Conservation (phyloP, 1,140 invertebrate species). For the Panulirus ornatus region DNA sequence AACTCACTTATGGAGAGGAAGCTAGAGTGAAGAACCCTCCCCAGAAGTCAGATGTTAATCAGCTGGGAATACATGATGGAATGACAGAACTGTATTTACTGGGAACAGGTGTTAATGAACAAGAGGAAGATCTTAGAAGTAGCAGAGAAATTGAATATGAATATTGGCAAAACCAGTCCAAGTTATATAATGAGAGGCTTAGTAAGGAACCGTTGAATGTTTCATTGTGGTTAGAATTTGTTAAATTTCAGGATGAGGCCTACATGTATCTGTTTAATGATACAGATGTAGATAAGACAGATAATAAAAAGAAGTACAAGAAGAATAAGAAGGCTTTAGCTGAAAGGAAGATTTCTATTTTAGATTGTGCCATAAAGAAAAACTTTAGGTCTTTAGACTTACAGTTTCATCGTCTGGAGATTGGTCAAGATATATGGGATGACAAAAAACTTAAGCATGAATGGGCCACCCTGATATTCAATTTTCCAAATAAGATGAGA, state of each 20-base stretch:
- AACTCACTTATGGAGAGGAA: conserved; percentile 57
- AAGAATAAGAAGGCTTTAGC: conserved; percentile 75
- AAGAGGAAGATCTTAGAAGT: conserved; percentile 30
- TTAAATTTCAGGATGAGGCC: conserved; percentile 79
- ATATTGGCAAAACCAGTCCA: conserved; percentile 76
- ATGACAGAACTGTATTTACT: conserved; percentile 74
- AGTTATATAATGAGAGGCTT: conserved; percentile 78
- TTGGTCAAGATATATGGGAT: conserved; percentile 78
- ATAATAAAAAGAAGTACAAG: conserved; percentile 66
- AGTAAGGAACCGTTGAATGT: conserved; percentile 78
- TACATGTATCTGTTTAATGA: conserved; percentile 69
- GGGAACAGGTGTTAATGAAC: conserved; percentile 17
- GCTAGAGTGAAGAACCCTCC: conserved; percentile 13
- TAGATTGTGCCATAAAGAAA: conserved; percentile 79
- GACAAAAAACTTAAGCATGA: conserved; percentile 77
- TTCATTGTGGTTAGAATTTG: conserved; percentile 80
- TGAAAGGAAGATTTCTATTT: conserved; percentile 80
- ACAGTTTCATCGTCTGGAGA: conserved; percentile 78
- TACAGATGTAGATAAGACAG: conserved; percentile 45
- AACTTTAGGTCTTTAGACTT: conserved; percentile 79
- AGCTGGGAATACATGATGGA: conserved; percentile 68
- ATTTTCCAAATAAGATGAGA: conserved; percentile 78
- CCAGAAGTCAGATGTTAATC: conserved; percentile 14
- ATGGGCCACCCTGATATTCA: conserved; percentile 79
- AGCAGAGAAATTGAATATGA: conserved; percentile 53